Conservation (phyloP, 2,113 vertebrate genomes). For the Rattus norvegicus region DNA sequence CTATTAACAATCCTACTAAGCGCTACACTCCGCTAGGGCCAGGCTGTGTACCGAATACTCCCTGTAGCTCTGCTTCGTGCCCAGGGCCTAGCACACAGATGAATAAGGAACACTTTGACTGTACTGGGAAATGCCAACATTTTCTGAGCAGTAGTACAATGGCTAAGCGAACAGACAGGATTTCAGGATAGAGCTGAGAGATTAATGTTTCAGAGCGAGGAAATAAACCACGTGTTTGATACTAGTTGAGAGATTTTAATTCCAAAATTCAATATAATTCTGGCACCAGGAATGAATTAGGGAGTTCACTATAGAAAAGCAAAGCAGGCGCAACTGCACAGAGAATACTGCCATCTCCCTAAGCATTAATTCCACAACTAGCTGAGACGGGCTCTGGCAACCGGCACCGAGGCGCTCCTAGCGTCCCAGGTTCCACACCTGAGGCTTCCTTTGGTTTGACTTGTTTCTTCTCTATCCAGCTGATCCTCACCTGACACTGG, state of each 20-base stretch:
- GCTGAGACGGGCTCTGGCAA: neutral
- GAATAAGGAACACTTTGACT: constrained; percentile 21
- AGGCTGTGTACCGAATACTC: neutral
- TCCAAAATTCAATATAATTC: constrained; percentile 39
- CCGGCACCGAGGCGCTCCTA: neutral
- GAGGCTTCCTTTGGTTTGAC: neutral
- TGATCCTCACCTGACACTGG: neutral
- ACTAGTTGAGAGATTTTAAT: constrained; percentile 22
- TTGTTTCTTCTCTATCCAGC: neutral
- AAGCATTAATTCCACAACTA: constrained; percentile 29
- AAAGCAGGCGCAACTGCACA: neutral
- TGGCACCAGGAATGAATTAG: constrained; percentile 36
- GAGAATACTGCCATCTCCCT: neutral
- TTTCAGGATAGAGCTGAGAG: neutral
- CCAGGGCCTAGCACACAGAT: neutral
- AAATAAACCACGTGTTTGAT: constrained; percentile 43
- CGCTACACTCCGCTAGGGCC: neutral
- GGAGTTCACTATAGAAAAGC: constrained; percentile 21
- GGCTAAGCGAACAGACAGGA: neutral
- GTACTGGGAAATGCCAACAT: constrained; percentile 44
- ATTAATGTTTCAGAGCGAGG: constrained; percentile 32
- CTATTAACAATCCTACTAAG: constrained; percentile 12
- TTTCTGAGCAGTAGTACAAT: constrained; percentile 23
- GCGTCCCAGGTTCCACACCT: neutral
- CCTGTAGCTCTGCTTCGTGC: neutral